Conservation (phyloP, 2,888 invertebrate species). For the Aricia artaxerxes region DNA sequence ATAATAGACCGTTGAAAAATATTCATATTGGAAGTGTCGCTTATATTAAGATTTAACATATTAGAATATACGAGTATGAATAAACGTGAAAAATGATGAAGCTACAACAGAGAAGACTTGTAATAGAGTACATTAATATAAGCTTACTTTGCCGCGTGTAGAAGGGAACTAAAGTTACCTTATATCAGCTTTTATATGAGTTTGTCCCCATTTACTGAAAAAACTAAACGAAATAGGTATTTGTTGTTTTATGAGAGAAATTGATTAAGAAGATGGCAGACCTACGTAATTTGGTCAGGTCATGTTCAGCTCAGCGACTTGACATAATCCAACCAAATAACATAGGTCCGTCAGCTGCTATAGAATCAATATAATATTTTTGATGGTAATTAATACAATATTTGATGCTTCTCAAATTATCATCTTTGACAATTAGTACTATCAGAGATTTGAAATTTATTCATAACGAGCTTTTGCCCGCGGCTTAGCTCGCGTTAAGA, state of each 20-base stretch:
- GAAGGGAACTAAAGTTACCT: neutral
- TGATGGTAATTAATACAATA: too few species aligned
- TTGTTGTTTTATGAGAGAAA: neutral
- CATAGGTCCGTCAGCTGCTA: too few species aligned
- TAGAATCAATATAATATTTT: too few species aligned
- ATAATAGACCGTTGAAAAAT: neutral
- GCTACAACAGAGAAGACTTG: neutral
- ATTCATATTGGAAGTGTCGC: neutral
- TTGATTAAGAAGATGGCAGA: neutral
- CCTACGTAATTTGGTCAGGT: neutral
- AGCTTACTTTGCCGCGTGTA: neutral
- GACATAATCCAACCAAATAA: too few species aligned
- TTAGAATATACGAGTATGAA: slow-evolving; percentile 5
- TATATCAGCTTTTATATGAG: neutral
- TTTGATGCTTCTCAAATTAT: too few species aligned
- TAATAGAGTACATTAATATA: neutral
- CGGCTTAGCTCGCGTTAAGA: too few species aligned
- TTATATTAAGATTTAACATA: slow-evolving; percentile 9
- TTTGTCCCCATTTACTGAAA: neutral
- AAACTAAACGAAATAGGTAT: neutral
- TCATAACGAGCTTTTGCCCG: too few species aligned
- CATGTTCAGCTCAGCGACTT: too few species aligned
- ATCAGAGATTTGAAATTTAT: too few species aligned
- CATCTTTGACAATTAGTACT: too few species aligned
- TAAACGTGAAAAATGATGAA: neutral